Evolutionary conservation across 2,888 invertebrate species (phyloP).

Genomic region (Acanthosepion lycidas): DNA sequence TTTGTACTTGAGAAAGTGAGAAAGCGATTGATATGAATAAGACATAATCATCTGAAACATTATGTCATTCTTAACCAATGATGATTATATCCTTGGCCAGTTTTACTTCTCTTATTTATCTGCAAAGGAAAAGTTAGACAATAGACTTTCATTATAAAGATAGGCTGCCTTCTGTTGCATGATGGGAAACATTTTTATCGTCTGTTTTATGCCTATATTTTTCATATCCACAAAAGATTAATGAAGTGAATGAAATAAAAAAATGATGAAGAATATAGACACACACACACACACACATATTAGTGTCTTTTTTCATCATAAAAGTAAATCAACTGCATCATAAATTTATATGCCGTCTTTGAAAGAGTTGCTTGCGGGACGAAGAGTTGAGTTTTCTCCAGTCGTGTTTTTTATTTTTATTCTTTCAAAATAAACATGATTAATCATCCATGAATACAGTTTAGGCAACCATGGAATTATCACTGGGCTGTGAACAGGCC

Average conservation of each 20-base stretch:
- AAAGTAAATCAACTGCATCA: slow-evolving; percentile 15
- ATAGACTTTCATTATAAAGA: neutral
- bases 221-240: slow-evolving; percentile 33
- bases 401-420: neutral
- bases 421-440: neutral
- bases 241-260: neutral
- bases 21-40: neutral
- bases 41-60: neutral
- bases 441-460: slow-evolving; percentile 15
- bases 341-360: neutral
- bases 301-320: neutral
- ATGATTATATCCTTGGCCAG: neutral
- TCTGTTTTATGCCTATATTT: neutral
- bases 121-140: neutral
- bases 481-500: neutral
- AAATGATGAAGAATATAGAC: no score
- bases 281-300: no score
- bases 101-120: neutral
- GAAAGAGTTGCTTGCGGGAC: neutral
- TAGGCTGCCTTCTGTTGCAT: neutral
- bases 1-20: neutral
- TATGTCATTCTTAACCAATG: neutral
- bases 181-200: neutral
- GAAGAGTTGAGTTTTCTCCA: neutral
- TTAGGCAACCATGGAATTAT: neutral